These are phyloP conservation scores for Thrips palmi DNA, from an alignment of 1,140 invertebrate species.

Conservation along the genomic window DNA sequence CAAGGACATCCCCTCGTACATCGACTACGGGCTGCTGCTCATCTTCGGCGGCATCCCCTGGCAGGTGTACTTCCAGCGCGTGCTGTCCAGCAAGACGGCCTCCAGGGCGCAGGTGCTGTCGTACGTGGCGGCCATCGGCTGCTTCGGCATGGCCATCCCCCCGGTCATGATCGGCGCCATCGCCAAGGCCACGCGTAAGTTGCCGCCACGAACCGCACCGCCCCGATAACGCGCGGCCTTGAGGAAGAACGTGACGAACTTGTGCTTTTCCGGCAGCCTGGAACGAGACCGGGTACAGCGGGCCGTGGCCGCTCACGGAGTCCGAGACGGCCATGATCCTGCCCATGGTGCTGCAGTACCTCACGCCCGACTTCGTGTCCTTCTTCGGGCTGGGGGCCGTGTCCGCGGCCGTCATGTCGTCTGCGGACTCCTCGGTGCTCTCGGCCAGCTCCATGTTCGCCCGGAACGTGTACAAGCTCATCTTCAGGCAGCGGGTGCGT, in stretches of 20 bases:
- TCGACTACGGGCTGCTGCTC: conserved; percentile 80
- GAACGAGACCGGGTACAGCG: conserved; percentile 75
- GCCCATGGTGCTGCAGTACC: conserved; percentile 89
- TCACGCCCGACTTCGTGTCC: conserved; percentile 84
- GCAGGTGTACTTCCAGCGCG: conserved; percentile 98
- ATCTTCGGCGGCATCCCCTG: conserved; percentile 97
- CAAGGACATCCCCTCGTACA: conserved; percentile 59
- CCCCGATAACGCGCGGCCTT: background rate
- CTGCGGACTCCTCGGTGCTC: conserved; percentile 91
- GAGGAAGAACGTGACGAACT: conserved; percentile 6
- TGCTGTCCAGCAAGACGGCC: conserved; percentile 87
- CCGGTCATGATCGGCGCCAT: conserved; percentile 92
- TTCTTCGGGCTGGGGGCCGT: conserved; percentile 97
- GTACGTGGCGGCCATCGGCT: conserved; percentile 90
- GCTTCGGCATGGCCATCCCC: conserved; percentile 91
- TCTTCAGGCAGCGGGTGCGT: conserved; percentile 75
- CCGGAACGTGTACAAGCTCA: conserved; percentile 91
- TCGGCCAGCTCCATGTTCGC: conserved; percentile 97
- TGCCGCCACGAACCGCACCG: too few relatives aligned
- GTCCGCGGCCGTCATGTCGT: conserved; percentile 96
- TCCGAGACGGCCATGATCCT: conserved; percentile 82
- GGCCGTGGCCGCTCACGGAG: conserved; percentile 47
- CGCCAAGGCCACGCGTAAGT: conserved; percentile 79
- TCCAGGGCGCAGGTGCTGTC: conserved; percentile 81
- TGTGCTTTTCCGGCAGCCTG: conserved; percentile 49